phyloP scores from a whole-genome alignment of 2,113 vertebrate genomes.

The Muntiacus reevesi region DNA sequence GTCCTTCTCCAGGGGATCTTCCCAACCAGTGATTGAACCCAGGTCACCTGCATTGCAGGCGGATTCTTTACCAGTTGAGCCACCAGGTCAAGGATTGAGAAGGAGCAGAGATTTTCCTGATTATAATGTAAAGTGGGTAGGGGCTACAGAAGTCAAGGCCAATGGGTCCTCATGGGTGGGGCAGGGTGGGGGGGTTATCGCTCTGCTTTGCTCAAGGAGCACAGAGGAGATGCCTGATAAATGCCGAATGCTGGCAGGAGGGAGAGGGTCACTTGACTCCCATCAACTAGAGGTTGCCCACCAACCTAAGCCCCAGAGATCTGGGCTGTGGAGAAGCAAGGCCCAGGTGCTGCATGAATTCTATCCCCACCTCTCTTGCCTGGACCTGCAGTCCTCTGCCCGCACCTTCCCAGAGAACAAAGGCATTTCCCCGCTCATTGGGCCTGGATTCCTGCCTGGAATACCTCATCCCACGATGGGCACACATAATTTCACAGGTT shows the following conservation, averaged over 20 bases:
- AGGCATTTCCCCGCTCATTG: neutral
- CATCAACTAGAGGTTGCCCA: neutral
- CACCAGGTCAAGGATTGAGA: neutral
- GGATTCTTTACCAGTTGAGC: neutral
- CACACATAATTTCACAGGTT: neutral
- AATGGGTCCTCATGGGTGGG: neutral
- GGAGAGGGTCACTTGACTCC: neutral
- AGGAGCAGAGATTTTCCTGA: neutral
- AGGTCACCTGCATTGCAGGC: neutral
- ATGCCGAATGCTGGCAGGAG: neutral
- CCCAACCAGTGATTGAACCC: neutral
- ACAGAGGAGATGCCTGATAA: neutral
- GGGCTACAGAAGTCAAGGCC: neutral
- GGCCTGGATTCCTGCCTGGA: neutral
- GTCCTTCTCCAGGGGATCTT: neutral
- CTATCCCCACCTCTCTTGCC: neutral
- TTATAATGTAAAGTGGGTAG: neutral
- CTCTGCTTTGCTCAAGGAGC: neutral
- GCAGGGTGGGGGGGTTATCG: rapidly evolving
- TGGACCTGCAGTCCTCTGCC: neutral
- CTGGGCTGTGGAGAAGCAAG: neutral
- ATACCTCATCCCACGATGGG: neutral
- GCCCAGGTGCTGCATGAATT: neutral
- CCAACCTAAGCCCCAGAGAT: neutral
- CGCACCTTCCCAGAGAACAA: neutral